Percentiles rank a stretch among this genome's conserved stretches.
Conservation (phyloP, 2,797 vertebrate species). For the Crossoptilon crossoptilon region DNA sequence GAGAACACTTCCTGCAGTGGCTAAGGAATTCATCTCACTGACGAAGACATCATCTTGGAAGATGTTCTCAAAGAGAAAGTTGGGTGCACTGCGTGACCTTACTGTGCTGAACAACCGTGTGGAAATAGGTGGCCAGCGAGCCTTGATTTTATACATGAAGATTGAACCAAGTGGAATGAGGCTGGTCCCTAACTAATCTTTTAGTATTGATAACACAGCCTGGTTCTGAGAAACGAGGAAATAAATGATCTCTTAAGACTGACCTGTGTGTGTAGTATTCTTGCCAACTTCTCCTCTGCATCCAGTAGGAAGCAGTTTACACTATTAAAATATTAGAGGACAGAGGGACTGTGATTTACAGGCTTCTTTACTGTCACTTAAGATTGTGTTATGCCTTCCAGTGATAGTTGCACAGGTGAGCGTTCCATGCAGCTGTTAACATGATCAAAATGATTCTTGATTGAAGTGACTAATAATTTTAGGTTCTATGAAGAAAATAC, state of each 20-base stretch:
- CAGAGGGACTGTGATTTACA: background rate
- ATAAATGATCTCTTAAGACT: background rate
- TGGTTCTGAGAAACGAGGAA: background rate
- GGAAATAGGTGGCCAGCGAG: background rate
- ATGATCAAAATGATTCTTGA: background rate
- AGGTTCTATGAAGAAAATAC: background rate
- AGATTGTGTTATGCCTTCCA: background rate
- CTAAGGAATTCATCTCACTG: background rate
- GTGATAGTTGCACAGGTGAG: background rate
- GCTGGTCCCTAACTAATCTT: background rate
- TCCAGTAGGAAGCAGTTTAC: background rate
- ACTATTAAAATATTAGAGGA: background rate
- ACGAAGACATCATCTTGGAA: background rate
- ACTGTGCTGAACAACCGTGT: background rate
- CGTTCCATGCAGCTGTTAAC: background rate
- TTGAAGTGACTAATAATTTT: background rate
- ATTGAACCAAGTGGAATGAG: background rate
- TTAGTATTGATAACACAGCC: background rate
- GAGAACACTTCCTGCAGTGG: background rate
- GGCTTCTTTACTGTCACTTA: background rate
- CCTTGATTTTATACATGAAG: no score
- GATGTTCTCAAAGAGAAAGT: background rate
- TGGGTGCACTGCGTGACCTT: background rate
- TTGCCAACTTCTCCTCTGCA: background rate
- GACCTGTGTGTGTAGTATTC: no score